Evolutionary conservation across 2,888 invertebrate genomes (phyloP), one percentile per base, ranked within the genome.

Genomic region (Luperina nickerlii): DNA sequence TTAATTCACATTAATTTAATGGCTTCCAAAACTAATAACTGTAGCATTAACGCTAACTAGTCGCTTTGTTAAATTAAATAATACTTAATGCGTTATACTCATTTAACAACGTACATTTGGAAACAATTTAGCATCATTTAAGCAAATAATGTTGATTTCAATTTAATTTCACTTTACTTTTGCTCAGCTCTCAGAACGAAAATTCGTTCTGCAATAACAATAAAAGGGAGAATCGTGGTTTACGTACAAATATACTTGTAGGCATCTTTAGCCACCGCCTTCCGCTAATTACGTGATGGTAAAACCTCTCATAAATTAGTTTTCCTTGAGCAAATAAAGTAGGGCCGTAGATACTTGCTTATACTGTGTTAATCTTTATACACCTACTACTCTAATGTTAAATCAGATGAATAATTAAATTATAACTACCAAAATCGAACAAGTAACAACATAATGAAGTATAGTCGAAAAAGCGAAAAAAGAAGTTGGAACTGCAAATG

Each of bases 201-300:
- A 32, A 88, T 87, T 82, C 79, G 66, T 80, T 74, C 69, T 82
- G 83, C 76, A 91, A 92, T 93, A 93, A 92, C 92, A 93, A 89
- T 92, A 90, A 93, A 93, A 93, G 87, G 88, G 90, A 91, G 87
- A 89, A 89, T 88, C 87, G 88, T 88, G 88, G 87, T 90, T 90
- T 88, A 89, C 83, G 84, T 87, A 88, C 87, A 90, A 92, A 91
- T 91, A 91, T 89, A 90, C 90, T 91, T 84, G 73, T 88, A 88
- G 85, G 90, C 87, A 85, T 91, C 87, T 84, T 88, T 82, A 79
- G 82, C 86, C 82, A 84, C 81, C 68, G 87, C 84, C 83, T 86
- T 74, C 72, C 78, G 86, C 90, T 93, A 92, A 93, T 92, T 92
- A 91, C 89, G 45, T 77, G 75, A 87, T 80, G 81, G 83, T 87